These are phyloP conservation scores for Podarcis lilfordi DNA, from an alignment of 2,797 vertebrate species.

Conservation along the genomic window DNA sequence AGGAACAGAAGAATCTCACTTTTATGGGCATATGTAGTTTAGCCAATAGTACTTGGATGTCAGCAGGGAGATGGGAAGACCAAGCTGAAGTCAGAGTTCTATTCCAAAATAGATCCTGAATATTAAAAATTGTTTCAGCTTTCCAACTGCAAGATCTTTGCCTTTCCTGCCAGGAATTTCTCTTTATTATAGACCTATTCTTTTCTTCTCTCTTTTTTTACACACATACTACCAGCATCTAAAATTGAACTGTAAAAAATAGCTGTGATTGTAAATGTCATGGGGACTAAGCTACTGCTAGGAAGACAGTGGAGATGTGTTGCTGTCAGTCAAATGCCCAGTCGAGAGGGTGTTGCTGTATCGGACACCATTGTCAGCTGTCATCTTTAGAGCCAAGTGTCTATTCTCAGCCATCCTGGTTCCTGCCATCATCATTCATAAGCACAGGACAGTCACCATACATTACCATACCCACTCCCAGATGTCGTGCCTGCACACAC, in stretches of 20 bases:
- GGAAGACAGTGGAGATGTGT: slow-evolving; percentile 48
- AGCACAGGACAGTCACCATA: slow-evolving; percentile 39
- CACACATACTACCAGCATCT: slow-evolving; percentile 49
- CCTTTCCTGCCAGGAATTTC: background rate
- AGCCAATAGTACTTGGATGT: background rate
- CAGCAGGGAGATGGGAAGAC: background rate
- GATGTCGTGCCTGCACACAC: background rate
- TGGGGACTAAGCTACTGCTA: slow-evolving; percentile 37
- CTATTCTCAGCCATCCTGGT: slow-evolving; percentile 56
- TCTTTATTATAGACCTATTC: background rate
- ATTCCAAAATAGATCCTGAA: background rate
- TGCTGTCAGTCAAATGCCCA: slow-evolving; percentile 69
- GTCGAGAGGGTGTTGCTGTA: slow-evolving; percentile 45
- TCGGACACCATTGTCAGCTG: slow-evolving; percentile 71
- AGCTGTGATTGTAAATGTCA: slow-evolving; percentile 71
- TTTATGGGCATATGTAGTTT: background rate
- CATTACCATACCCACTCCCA: slow-evolving; percentile 17
- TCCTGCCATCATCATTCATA: slow-evolving; percentile 57
- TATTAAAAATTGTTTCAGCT: background rate
- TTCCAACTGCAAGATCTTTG: background rate
- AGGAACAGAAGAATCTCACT: background rate
- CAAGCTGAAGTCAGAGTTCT: background rate
- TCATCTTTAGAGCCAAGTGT: slow-evolving; percentile 62
- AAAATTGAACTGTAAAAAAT: slow-evolving; percentile 56
- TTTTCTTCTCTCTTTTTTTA: slow-evolving; percentile 34